These are phyloP conservation scores for Sebastes steindachneri DNA, from an alignment of 2,797 vertebrate species.

Conservation along the genomic window DNA sequence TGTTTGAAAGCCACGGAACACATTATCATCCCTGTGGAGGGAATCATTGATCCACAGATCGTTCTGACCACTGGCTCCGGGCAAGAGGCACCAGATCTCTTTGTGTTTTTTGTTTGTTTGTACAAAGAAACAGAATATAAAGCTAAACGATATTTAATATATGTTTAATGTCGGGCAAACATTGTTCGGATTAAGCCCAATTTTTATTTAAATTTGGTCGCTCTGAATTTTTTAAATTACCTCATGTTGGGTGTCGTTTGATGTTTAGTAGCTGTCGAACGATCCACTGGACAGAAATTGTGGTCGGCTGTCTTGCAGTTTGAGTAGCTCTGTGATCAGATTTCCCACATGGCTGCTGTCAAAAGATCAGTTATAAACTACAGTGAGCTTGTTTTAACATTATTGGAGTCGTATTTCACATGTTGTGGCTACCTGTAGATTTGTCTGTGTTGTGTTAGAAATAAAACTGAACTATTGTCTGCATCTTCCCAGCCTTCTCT, in stretches of 20 bases:
- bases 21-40: slow-evolving; percentile 38
- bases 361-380: neutral
- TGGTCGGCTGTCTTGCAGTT: neutral
- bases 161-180: neutral
- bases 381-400: neutral
- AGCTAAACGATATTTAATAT: neutral
- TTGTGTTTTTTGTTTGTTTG: neutral
- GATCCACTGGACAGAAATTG: neutral
- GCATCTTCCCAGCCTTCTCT: neutral
- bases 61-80: neutral
- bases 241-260: neutral
- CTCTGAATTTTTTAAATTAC: neutral
- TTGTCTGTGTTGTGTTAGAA: neutral
- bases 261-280: neutral
- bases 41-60: slow-evolving; percentile 55
- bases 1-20: slow-evolving; percentile 55
- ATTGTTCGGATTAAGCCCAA: neutral
- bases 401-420: neutral
- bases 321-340: neutral
- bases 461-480: neutral
- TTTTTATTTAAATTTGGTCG: neutral
- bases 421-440: neutral
- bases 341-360: neutral
- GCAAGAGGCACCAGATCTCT: neutral
- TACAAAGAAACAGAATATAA: neutral